Percentiles rank a stretch among this genome's conserved stretches.
These are phyloP conservation scores for Stomorhina lunata DNA, from an alignment of 2,888 invertebrate genomes.

Conservation along the genomic window DNA sequence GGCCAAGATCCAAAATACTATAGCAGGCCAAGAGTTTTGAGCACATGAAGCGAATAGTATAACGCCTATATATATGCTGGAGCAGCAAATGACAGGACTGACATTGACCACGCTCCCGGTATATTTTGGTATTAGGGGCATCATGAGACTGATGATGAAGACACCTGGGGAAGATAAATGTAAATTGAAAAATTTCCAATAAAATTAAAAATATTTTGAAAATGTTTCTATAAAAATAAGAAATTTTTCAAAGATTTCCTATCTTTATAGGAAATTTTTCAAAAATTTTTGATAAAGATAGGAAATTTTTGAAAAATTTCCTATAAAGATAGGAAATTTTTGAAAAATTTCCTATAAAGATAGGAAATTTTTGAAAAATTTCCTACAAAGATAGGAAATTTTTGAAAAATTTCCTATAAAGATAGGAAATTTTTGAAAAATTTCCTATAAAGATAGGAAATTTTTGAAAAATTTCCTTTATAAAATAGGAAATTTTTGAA, in stretches of 20 bases:
- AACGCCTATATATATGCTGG: slow-evolving; percentile 73
- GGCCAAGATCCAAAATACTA: slow-evolving; percentile 76
- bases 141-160: slow-evolving; percentile 76
- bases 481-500: too few relatives aligned
- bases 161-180: slow-evolving; percentile 68
- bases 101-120: slow-evolving; percentile 76
- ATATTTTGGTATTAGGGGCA: slow-evolving; percentile 79
- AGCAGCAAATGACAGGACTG: slow-evolving; percentile 76
- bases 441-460: neutral
- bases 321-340: too few relatives aligned
- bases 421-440: neutral
- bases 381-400: too few relatives aligned
- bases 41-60: slow-evolving; percentile 76
- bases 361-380: neutral
- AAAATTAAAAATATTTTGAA: neutral
- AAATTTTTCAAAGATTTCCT: too few relatives aligned
- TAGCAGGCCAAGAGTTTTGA: slow-evolving; percentile 78
- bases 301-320: neutral
- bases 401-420: neutral
- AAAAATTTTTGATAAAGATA: neutral
- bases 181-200: neutral
- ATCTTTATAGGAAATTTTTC: too few relatives aligned
- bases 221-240: neutral
- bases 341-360: neutral
- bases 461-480: too few relatives aligned